Evolutionary conservation across 2,888 invertebrate species (phyloP).

Genomic region (Zele albiditarsus): DNA sequence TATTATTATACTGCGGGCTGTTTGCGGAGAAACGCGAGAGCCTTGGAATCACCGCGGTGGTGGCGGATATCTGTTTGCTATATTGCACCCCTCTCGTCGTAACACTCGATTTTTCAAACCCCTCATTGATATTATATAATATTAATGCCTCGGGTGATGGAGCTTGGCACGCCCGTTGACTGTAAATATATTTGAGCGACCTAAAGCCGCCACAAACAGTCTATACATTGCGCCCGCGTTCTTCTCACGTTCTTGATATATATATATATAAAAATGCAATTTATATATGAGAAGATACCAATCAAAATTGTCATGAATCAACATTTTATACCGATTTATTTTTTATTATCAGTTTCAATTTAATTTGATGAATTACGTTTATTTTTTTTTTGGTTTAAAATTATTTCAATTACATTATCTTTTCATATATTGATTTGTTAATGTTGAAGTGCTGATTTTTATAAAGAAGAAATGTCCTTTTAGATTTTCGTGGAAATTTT

Average conservation of each 20-base stretch:
- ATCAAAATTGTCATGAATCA: no score
- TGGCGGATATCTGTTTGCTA: conserved; percentile 54
- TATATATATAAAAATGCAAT: conserved; percentile 15
- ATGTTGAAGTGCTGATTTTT: no score
- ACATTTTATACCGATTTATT: no score
- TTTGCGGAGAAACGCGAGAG: conserved; percentile 71
- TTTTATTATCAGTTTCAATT: no score
- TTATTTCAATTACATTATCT: no score
- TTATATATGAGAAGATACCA: not conserved
- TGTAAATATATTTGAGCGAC: conserved; percentile 56
- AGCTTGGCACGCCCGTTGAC: conserved; percentile 62
- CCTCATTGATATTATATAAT: conserved; percentile 65
- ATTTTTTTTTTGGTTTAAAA: no score
- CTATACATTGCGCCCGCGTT: conserved; percentile 13
- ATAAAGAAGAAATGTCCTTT: no score
- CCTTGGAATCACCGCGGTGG: conserved; percentile 54
- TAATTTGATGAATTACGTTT: no score
- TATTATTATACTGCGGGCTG: conserved; percentile 50
- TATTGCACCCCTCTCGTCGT: conserved; percentile 50
- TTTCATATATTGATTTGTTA: no score
- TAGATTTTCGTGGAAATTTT: no score
- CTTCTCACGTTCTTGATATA: conserved; percentile 18
- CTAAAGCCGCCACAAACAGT: not conserved
- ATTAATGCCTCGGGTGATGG: conserved; percentile 66
- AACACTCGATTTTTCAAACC: conserved; percentile 55